These are phyloP conservation scores for Crotophaga sulcirostris DNA, from an alignment of 2,113 vertebrate species.

Conservation along the genomic window DNA sequence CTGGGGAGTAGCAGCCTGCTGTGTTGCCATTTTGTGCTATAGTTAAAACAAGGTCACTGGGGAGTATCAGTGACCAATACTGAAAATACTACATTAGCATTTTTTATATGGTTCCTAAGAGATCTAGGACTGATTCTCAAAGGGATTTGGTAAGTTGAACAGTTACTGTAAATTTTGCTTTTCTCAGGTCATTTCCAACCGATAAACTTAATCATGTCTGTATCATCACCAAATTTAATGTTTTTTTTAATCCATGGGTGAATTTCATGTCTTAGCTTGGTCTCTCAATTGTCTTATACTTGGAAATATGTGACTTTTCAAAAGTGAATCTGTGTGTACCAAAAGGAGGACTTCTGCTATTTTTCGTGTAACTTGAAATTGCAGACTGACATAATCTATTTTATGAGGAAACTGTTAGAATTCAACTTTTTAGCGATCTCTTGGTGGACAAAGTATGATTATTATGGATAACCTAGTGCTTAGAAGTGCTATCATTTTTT, in stretches of 20 bases:
- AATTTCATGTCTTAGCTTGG: not conserved
- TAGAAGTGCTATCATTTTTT: not conserved
- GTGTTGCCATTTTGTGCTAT: not conserved
- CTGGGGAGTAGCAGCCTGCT: not conserved
- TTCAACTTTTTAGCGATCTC: not conserved
- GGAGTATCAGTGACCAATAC: not conserved
- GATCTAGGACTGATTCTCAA: not conserved
- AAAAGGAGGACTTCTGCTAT: not conserved
- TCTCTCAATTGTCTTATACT: not conserved
- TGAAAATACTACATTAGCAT: not conserved
- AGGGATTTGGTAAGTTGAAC: not conserved
- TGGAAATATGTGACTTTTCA: not conserved
- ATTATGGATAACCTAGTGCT: not conserved
- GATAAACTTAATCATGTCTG: not conserved
- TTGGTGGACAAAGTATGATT: not conserved
- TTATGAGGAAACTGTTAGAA: not conserved
- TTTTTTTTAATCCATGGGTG: not conserved
- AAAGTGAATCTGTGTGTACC: not conserved
- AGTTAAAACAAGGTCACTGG: not conserved
- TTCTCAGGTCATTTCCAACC: not conserved
- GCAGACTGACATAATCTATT: not conserved
- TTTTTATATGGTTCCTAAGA: not conserved
- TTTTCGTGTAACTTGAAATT: not conserved
- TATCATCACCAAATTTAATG: not conserved
- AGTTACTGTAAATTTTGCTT: not conserved